A percentile compares a stretch with the other conserved stretches of the same genome.
Conservation (phyloP, 2,888 invertebrate genomes). For the Lepidochrysops patricia region DNA sequence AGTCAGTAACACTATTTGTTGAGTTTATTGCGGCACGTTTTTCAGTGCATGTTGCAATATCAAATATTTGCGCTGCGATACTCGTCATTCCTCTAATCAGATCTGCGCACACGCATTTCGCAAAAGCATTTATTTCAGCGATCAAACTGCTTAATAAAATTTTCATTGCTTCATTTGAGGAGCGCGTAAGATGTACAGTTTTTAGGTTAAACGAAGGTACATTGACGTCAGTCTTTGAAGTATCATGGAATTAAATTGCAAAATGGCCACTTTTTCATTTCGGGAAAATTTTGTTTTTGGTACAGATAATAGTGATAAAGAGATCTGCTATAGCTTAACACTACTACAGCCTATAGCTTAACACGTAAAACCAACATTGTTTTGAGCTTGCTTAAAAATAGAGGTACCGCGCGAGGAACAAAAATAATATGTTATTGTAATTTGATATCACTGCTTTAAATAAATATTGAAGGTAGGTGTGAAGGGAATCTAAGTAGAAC, state of each 20-base stretch:
- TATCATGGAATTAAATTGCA: background rate
- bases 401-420: constrained; percentile 6
- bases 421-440: constrained; percentile 16
- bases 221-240: background rate
- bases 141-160: constrained; percentile 9
- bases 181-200: constrained; percentile 2
- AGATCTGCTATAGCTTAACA: too few relatives aligned
- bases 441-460: background rate
- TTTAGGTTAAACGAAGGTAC: constrained; percentile 4
- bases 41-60: background rate
- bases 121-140: constrained; percentile 11
- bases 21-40: background rate
- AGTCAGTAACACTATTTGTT: background rate
- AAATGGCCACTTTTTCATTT: background rate
- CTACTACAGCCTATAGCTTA: too few relatives aligned
- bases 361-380: background rate
- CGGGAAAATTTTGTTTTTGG: too few relatives aligned
- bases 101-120: background rate
- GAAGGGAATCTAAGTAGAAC: background rate
- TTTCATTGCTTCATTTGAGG: constrained; percentile 3
- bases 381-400: too few relatives aligned
- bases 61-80: background rate
- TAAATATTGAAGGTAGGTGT: background rate
- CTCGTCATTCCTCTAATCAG: background rate
- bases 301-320: too few relatives aligned